A percentile compares a stretch with the other conserved stretches of the same genome.
Evolutionary conservation across 2,888 invertebrate genomes (phyloP).

Genomic region (Fragum sueziense): DNA sequence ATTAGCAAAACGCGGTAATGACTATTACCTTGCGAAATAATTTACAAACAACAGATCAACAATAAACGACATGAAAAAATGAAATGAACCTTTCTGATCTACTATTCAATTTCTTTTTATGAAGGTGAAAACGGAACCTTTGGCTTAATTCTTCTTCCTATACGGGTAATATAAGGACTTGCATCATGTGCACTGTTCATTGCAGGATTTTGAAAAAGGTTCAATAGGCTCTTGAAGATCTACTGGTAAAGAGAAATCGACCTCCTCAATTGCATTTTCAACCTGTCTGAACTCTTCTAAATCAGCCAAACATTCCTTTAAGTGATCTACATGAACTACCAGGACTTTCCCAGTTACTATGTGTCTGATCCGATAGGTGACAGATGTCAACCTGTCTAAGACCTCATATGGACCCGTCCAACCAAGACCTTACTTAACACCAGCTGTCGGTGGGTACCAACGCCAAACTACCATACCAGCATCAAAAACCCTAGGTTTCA

Average conservation of each 20-base stretch:
- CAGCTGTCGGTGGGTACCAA: slow-evolving; percentile 34
- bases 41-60: no score
- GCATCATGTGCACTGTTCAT: not conserved
- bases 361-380: slow-evolving; percentile 26
- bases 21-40: no score
- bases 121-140: no score
- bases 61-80: no score
- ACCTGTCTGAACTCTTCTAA: not conserved
- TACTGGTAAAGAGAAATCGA: no score
- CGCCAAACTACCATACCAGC: slow-evolving; percentile 39
- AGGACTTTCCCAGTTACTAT: not conserved
- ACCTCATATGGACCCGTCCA: slow-evolving; percentile 37
- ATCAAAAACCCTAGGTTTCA: slow-evolving; percentile 22
- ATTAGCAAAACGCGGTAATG: no score
- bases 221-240: not conserved
- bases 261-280: no score
- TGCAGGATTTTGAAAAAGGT: not conserved
- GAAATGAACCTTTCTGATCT: no score
- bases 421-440: no score
- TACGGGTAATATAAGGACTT: not conserved
- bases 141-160: slow-evolving; percentile 3
- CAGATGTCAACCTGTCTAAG: slow-evolving; percentile 13
- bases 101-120: no score
- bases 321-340: slow-evolving; percentile 37
- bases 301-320: slow-evolving; percentile 27